Conservation (phyloP, 2,888 invertebrate genomes). For the Podabrus alpinus region DNA sequence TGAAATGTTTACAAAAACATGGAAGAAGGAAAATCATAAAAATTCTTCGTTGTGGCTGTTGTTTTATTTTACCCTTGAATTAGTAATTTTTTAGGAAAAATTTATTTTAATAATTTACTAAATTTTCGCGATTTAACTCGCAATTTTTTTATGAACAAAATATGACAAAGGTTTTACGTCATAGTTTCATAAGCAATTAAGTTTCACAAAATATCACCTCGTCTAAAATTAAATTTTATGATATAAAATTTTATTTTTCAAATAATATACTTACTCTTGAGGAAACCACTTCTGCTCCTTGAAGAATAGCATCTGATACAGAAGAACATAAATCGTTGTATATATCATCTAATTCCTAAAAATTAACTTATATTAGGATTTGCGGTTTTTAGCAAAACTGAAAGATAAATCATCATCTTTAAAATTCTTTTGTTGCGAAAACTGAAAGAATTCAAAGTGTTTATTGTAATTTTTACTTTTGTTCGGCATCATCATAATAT, state of each 20-base stretch:
- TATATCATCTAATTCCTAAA: conserved; percentile 91
- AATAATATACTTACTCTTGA: conserved; percentile 69
- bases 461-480: no score
- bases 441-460: no score
- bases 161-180: background rate
- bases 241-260: background rate
- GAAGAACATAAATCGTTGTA: conserved; percentile 87
- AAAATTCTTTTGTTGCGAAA: background rate
- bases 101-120: background rate
- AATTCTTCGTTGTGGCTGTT: background rate
- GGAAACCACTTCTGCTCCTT: conserved; percentile 83
- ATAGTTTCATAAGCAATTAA: background rate
- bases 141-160: background rate
- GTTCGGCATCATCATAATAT: no score
- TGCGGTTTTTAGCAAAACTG: background rate
- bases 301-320: conserved; percentile 84
- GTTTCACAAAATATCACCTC: background rate
- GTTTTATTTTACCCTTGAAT: background rate
- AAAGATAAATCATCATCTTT: background rate
- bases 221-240: background rate
- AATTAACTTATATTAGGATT: conserved; percentile 39
- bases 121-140: background rate
- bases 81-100: background rate
- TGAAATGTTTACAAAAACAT: background rate
- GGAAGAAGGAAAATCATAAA: background rate